phyloP scores from a whole-genome alignment of 64 coral and sea anemone species.

The Orbicella faveolata region DNA sequence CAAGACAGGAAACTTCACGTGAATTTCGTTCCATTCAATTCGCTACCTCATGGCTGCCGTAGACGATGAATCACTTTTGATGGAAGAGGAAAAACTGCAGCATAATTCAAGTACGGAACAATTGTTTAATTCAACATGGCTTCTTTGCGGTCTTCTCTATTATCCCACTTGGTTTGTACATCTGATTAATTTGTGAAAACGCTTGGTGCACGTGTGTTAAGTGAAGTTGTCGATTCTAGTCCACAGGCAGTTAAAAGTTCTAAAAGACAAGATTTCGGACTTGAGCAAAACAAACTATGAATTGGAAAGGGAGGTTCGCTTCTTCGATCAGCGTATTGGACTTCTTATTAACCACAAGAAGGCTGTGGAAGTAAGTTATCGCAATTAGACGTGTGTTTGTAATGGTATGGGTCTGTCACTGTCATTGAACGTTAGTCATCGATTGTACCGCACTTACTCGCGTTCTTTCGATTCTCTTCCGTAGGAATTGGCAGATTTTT shows the following conservation, averaged over 20 bases:
- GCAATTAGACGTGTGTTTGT: neutral
- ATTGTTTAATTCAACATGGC: neutral
- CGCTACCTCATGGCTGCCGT: neutral
- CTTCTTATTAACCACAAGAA: slow-evolving; percentile 95
- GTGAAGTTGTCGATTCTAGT: slow-evolving; percentile 50
- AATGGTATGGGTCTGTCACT: neutral
- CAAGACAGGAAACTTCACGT: neutral
- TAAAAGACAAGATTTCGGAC: slow-evolving; percentile 91
- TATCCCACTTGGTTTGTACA: neutral
- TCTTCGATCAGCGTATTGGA: slow-evolving; percentile 95
- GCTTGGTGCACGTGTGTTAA: neutral
- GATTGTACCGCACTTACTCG: neutral
- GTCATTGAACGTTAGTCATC: neutral
- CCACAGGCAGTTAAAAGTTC: slow-evolving; percentile 66
- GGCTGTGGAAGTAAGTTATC: slow-evolving; percentile 71
- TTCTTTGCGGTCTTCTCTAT: neutral
- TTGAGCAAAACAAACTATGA: slow-evolving; percentile 96
- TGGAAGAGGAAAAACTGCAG: slow-evolving; percentile 27
- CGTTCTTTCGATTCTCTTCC: neutral
- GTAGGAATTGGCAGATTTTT: slow-evolving; percentile 28
- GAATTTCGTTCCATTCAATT: neutral
- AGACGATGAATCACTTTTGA: slow-evolving; percentile 12
- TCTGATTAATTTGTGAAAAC: neutral
- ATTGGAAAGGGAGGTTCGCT: slow-evolving; percentile 87
- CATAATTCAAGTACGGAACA: slow-evolving; percentile 16